These are phyloP conservation scores for Drosophila kepulauana DNA, from an alignment of 1,140 invertebrate species.

Conservation along the genomic window DNA sequence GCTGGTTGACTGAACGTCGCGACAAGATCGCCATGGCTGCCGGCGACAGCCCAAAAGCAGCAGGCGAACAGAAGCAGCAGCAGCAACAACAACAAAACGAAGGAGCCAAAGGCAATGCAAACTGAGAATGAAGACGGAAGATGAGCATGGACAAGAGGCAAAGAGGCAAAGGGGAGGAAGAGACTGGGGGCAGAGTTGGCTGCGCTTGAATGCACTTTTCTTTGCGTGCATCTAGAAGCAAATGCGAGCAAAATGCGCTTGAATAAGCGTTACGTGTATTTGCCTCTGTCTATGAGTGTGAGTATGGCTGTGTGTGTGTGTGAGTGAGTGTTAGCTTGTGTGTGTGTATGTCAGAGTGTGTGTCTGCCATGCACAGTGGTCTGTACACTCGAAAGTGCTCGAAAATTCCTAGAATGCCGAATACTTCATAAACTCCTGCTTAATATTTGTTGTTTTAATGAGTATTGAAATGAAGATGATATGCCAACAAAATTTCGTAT, in stretches of 20 bases:
- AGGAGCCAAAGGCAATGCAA: neutral
- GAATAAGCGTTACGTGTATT: slow-evolving; percentile 7
- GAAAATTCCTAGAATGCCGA: neutral
- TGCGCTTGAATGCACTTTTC: slow-evolving; percentile 53
- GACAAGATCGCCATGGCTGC: slow-evolving; percentile 37
- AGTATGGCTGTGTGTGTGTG: neutral
- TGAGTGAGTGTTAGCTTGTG: neutral
- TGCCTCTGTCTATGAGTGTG: neutral
- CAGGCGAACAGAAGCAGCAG: neutral
- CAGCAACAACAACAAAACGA: neutral
- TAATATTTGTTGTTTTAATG: too few relatives aligned
- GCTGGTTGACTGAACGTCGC: slow-evolving; percentile 38
- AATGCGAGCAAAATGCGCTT: slow-evolving; percentile 24
- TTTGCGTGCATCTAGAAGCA: slow-evolving; percentile 41
- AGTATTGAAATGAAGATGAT: too few relatives aligned
- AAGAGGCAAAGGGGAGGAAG: neutral
- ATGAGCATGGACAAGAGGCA: neutral
- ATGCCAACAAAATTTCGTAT: too few relatives aligned
- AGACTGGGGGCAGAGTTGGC: neutral
- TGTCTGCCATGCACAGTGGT: slow-evolving; percentile 11
- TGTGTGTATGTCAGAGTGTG: too few relatives aligned
- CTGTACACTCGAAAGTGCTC: neutral
- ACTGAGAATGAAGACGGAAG: neutral
- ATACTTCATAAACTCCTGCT: too few relatives aligned
- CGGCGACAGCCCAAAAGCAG: slow-evolving; percentile 22